A percentile compares a stretch with the other conserved stretches of the same genome.
These are phyloP conservation scores for Ferdinandea cuprea DNA, from an alignment of 2,888 invertebrate species.

Conservation along the genomic window DNA sequence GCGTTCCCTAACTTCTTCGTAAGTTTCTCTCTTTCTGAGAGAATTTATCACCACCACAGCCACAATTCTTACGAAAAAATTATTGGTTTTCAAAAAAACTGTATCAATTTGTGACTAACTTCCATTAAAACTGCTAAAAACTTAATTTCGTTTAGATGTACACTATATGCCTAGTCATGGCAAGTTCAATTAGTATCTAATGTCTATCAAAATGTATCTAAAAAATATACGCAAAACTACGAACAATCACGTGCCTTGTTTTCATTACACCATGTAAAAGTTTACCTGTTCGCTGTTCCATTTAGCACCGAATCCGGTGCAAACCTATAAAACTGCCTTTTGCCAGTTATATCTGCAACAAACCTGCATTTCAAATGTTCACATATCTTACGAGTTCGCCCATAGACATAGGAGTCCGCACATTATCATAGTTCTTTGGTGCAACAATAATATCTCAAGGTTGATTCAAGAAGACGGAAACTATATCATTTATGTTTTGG, in stretches of 20 bases:
- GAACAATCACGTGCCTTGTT: neutral
- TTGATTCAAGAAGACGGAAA: slow-evolving; percentile 17
- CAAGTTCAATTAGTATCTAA: too few relatives aligned
- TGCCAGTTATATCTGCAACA: neutral
- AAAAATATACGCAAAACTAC: neutral
- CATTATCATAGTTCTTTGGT: neutral
- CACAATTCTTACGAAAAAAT: too few relatives aligned
- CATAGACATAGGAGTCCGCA: neutral
- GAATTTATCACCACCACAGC: too few relatives aligned
- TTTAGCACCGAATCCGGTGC: slow-evolving; percentile 1
- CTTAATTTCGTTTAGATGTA: too few relatives aligned
- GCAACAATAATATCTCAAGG: slow-evolving; percentile 25
- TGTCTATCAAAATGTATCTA: neutral
- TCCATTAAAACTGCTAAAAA: too few relatives aligned
- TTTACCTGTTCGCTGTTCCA: neutral
- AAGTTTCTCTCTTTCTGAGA: too few relatives aligned
- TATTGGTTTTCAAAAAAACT: too few relatives aligned
- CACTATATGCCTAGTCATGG: too few relatives aligned
- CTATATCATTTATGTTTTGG: slow-evolving; percentile 16
- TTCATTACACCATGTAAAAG: neutral
- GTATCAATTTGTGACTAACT: too few relatives aligned
- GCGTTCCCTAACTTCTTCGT: too few relatives aligned
- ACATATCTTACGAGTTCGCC: neutral
- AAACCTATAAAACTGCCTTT: slow-evolving; percentile 1
- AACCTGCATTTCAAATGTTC: neutral